A percentile compares a stretch with the other conserved stretches of the same genome.
Conservation (phyloP, 2,888 invertebrate species). For the Agonum fuliginosum region DNA sequence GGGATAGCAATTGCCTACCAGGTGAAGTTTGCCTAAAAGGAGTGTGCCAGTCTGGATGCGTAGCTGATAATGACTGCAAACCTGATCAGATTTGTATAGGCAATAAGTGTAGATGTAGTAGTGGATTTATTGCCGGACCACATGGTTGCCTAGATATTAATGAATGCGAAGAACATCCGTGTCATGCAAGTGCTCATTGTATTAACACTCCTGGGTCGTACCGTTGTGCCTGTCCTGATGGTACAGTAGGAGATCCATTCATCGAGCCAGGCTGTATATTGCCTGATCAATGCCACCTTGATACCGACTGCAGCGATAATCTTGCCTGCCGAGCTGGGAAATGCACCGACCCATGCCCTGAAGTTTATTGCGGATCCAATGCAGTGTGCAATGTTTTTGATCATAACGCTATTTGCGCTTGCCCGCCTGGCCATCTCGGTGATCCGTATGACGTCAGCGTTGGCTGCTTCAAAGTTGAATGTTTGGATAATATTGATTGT, state of each 20-base stretch:
- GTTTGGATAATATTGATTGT: constrained; percentile 86
- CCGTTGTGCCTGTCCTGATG: constrained; percentile 85
- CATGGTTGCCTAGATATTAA: constrained; percentile 88
- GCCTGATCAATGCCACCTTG: constrained; percentile 84
- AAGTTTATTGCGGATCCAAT: constrained; percentile 83
- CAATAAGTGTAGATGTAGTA: constrained; percentile 84
- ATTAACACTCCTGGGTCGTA: constrained; percentile 87
- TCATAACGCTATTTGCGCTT: constrained; percentile 84
- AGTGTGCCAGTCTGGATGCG: constrained; percentile 88
- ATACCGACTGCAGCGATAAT: constrained; percentile 84
- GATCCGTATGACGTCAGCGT: constrained; percentile 84
- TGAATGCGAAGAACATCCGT: constrained; percentile 86
- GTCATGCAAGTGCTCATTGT: constrained; percentile 87
- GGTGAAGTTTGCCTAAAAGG: constrained; percentile 91
- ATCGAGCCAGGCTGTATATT: constrained; percentile 84
- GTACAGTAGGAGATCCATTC: constrained; percentile 84
- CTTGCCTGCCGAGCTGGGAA: constrained; percentile 85
- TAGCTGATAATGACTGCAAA: constrained; percentile 86
- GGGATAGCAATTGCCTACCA: constrained; percentile 91
- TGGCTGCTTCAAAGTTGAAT: constrained; percentile 94
- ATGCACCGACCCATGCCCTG: constrained; percentile 88
- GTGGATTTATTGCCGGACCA: constrained; percentile 83
- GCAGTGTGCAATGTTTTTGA: constrained; percentile 84
- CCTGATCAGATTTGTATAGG: constrained; percentile 85
- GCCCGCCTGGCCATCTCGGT: constrained; percentile 88